These are phyloP conservation scores for Archocentrus centrarchus DNA, from an alignment of 2,113 vertebrate genomes.

Conservation along the genomic window DNA sequence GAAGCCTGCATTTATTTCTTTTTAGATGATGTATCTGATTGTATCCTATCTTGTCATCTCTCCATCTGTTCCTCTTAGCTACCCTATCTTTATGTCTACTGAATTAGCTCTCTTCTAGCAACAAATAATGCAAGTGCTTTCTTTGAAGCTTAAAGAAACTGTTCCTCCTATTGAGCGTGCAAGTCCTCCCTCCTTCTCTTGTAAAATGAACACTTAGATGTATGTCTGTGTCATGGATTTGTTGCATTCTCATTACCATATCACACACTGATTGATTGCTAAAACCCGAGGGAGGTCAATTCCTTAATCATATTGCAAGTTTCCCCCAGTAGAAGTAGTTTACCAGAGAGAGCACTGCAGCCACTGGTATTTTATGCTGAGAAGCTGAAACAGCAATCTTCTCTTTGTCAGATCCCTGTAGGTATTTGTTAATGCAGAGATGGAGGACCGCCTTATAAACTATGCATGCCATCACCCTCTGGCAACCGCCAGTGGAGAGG, in stretches of 20 bases:
- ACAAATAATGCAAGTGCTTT: conserved; percentile 33
- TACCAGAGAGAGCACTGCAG: conserved; percentile 21
- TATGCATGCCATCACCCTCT: conserved; percentile 76
- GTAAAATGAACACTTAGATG: not conserved
- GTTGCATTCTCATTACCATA: conserved; percentile 31
- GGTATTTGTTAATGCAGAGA: conserved; percentile 73
- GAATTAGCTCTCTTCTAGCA: conserved; percentile 22
- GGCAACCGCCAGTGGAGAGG: conserved; percentile 62
- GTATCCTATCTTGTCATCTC: conserved; percentile 35
- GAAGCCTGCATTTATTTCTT: conserved; percentile 21
- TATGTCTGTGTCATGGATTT: conserved; percentile 15
- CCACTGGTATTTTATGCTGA: conserved; percentile 53
- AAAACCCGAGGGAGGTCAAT: conserved; percentile 8
- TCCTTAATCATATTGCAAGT: conserved; percentile 48
- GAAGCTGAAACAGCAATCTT: conserved; percentile 65
- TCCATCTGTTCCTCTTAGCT: conserved; percentile 49
- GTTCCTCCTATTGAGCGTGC: not conserved
- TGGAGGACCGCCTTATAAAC: conserved; percentile 72
- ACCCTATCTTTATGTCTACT: conserved; percentile 36
- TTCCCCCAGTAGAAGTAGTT: conserved; percentile 22
- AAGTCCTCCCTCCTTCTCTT: not conserved
- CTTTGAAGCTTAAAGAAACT: conserved; percentile 3
- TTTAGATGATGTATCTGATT: conserved; percentile 31
- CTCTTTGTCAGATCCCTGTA: conserved; percentile 67
- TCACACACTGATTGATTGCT: conserved; percentile 52